Percentiles rank a stretch among this genome's conserved stretches.
These are phyloP conservation scores for Forbesichthys papilliferus DNA, from an alignment of 2,113 vertebrate species.

Conservation along the genomic window DNA sequence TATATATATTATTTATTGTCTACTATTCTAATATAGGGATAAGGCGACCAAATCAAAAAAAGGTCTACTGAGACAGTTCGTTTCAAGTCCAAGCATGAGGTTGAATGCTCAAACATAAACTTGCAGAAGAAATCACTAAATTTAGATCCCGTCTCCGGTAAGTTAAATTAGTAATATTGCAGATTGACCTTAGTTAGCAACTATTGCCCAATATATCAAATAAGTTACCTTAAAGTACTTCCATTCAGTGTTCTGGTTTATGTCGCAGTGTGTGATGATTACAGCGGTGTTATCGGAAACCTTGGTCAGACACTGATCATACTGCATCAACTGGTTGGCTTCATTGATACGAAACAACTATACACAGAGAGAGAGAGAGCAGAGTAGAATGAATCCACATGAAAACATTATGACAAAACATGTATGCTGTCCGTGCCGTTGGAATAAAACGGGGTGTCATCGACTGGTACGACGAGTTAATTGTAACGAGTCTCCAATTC, in stretches of 20 bases:
- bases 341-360: slow-evolving; percentile 98
- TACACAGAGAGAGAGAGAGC: neutral
- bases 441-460: neutral
- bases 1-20: too few relatives aligned
- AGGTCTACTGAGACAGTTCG: too few relatives aligned
- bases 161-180: too few relatives aligned
- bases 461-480: neutral
- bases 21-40: too few relatives aligned
- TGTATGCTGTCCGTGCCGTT: neutral
- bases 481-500: neutral
- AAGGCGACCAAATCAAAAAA: too few relatives aligned
- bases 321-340: slow-evolving; percentile 96
- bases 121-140: too few relatives aligned
- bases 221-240: slow-evolving; percentile 92
- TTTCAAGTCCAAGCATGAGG: too few relatives aligned
- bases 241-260: slow-evolving; percentile 91
- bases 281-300: slow-evolving; percentile 84
- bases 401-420: neutral
- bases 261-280: slow-evolving; percentile 90
- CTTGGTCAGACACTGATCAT: slow-evolving; percentile 93
- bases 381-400: neutral
- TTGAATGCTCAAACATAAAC: too few relatives aligned
- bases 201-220: neutral
- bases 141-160: too few relatives aligned
- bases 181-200: too few relatives aligned